Conservation (phyloP, 1,140 invertebrate genomes). For the Rhopalosiphum padi region DNA sequence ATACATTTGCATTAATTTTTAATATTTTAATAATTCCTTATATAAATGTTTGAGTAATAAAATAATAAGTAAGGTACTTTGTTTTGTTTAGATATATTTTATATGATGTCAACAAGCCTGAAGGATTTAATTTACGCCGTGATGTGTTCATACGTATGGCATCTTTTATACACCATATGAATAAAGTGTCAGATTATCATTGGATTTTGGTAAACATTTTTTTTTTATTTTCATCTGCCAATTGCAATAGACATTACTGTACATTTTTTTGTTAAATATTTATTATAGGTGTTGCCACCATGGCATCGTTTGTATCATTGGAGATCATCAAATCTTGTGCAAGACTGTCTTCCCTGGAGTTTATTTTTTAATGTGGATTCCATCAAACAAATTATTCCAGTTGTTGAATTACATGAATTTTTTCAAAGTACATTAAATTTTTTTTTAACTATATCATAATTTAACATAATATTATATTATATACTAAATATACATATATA, state of each 20-base stretch:
- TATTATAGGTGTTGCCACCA: slow-evolving; percentile 80
- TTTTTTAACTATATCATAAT: neutral
- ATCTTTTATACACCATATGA: slow-evolving; percentile 75
- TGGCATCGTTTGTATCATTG: slow-evolving; percentile 92
- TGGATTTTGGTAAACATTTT: slow-evolving; percentile 67
- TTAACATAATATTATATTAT: neutral
- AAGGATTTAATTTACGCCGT: slow-evolving; percentile 95
- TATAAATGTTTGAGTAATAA: neutral
- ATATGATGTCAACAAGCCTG: slow-evolving; percentile 92
- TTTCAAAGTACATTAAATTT: slow-evolving; percentile 67
- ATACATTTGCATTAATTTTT: neutral
- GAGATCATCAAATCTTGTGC: slow-evolving; percentile 70
- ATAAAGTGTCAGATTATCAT: slow-evolving; percentile 65
- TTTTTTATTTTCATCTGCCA: neutral
- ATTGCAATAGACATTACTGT: neutral
- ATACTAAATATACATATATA: neutral
- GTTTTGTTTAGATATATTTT: slow-evolving; percentile 70
- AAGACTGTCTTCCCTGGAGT: slow-evolving; percentile 75
- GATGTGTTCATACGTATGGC: slow-evolving; percentile 96
- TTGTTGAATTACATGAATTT: slow-evolving; percentile 88
- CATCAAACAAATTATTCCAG: slow-evolving; percentile 80
- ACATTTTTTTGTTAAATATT: neutral
- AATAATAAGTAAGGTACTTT: neutral
- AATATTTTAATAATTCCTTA: neutral
- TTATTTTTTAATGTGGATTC: slow-evolving; percentile 87